These are phyloP conservation scores for Papilio helenus DNA, from an alignment of 1,140 invertebrate species.

Conservation along the genomic window DNA sequence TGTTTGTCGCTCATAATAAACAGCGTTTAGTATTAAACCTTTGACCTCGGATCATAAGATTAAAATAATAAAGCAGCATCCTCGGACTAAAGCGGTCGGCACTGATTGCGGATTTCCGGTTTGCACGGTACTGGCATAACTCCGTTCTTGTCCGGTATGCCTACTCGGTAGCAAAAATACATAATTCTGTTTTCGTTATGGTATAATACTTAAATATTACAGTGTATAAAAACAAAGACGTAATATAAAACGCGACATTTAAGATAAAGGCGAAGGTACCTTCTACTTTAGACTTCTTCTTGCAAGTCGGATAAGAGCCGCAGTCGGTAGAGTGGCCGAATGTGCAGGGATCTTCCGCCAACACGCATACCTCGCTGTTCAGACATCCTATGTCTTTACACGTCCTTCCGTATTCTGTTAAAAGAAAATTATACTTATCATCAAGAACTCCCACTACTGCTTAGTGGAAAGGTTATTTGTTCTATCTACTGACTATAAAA, in stretches of 20 bases:
- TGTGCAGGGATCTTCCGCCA: constrained; percentile 88
- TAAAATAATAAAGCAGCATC: neutral
- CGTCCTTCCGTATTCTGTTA: constrained; percentile 88
- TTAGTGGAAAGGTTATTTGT: too few relatives aligned
- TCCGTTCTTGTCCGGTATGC: neutral
- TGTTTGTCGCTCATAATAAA: neutral
- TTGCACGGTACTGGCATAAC: neutral
- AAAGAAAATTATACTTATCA: constrained; percentile 45
- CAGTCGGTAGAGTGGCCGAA: constrained; percentile 83
- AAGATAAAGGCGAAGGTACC: constrained; percentile 49
- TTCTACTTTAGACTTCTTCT: constrained; percentile 82
- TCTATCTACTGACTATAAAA: too few relatives aligned
- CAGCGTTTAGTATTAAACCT: neutral
- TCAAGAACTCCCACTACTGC: neutral
- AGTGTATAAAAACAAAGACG: too few relatives aligned
- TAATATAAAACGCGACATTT: too few relatives aligned
- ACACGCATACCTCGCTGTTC: constrained; percentile 87
- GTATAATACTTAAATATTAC: too few relatives aligned
- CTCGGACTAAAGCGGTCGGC: neutral
- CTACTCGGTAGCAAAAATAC: neutral
- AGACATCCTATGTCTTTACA: constrained; percentile 90
- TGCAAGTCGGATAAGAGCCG: constrained; percentile 87
- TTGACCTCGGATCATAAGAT: neutral
- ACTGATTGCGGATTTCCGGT: constrained; percentile 7
- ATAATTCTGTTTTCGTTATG: neutral